These are phyloP conservation scores for Dasypolia templi DNA, from an alignment of 2,888 invertebrate species.

Conservation along the genomic window DNA sequence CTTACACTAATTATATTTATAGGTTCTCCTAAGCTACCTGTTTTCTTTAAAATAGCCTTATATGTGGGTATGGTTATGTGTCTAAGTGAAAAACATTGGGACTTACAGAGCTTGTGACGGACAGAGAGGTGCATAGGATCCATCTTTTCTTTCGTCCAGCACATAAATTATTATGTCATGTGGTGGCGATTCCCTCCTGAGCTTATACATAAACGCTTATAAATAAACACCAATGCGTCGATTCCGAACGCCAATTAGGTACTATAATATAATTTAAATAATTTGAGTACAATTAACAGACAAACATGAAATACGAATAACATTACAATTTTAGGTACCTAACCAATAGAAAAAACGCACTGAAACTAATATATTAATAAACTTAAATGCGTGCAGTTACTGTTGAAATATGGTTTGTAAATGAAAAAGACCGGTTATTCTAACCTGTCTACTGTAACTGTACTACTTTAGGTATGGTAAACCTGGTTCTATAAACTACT, in stretches of 20 bases:
- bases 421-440: constrained; percentile 13
- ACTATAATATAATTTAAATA: constrained; percentile 27
- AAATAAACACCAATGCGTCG: constrained; percentile 40
- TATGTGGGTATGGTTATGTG: constrained; percentile 54
- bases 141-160: constrained; percentile 16
- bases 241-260: constrained; percentile 27
- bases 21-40: constrained; percentile 81
- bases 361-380: constrained; percentile 32
- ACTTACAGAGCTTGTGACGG: constrained; percentile 71
- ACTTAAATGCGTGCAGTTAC: constrained; percentile 34
- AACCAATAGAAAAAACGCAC: constrained; percentile 35
- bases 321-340: constrained; percentile 11
- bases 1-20: constrained; percentile 66
- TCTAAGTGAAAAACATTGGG: constrained; percentile 44
- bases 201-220: constrained; percentile 34
- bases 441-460: constrained; percentile 13
- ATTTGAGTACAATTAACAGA: constrained; percentile 37
- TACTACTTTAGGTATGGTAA: constrained; percentile 6
- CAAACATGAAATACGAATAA: constrained; percentile 31
- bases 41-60: constrained; percentile 83
- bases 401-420: constrained; percentile 25
- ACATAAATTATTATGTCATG: constrained; percentile 17
- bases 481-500: constrained; percentile 12
- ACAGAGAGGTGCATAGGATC: constrained; percentile 69
- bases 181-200: constrained; percentile 17